Base-by-base conservation (phyloP, 2,888 invertebrate genomes). In the Calliphora vomitoria region DNA sequence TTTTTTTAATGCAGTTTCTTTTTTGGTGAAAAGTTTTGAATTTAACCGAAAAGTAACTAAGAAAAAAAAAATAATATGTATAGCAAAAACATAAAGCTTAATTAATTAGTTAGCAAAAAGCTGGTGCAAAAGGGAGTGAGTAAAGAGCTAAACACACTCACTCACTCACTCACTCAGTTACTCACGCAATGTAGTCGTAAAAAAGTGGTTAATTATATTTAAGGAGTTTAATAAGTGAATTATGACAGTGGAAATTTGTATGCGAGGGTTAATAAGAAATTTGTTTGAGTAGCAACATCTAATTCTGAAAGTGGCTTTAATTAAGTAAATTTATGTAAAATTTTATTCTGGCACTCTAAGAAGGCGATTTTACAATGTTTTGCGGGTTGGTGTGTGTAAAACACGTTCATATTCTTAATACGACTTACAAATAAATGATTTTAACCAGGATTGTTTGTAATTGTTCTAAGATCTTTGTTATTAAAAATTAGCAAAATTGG, bases 21-120 rank as follows among this genome's bases (percentile, higher is more conserved):
- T 62, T 82, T 74, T 85, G 58, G 44, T 53, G 53, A 74, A 76
- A 71, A 58, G 31, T 79, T 79, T 50, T 8, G 50, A 50, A 79
- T 78, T 75, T 85, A 53, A 55, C 6, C 6, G 10, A 55, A 66
- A 64, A 58, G 47, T 50, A 72, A 35, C 35, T 6, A 18, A 64
- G 50, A 31, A 69, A 15, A 75, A 75, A 64, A 74, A 62, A 4
- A 44, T 44, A 66, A 81, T 55, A 68, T 35, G 5, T 35, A 8
- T 38, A 44, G 4, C 35, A 13, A 55, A 6, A 71, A 83, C 71
- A 83, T 76, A 74, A 83, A 88, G 85, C 85, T 80, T 82, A 82
- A 83, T 87, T 88, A 85, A 87, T 85, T 87, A 87, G 79, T 74
- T 74, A 85, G 35, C 5, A 44, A 20, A 18, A 41, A 41, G 20